Base-by-base conservation (phyloP, 2,797 vertebrate genomes). In the Furcifer pardalis region DNA sequence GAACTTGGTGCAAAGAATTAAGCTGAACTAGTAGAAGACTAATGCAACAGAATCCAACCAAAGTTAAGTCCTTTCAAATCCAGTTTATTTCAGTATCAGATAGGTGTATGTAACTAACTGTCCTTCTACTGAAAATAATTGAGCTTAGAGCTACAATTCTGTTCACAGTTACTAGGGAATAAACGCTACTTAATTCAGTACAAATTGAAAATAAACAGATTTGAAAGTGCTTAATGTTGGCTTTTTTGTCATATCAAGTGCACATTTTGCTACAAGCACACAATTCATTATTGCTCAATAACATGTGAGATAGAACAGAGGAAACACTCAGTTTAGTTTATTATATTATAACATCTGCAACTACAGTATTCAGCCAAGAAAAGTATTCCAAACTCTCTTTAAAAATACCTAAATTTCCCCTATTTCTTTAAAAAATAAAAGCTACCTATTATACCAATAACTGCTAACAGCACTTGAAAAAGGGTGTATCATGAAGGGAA, bases 281-380 rank as follows among this genome's bases (percentile, higher is more conserved):
- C 52, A 86, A 65, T 93, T 9, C 86, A 87, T 94, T 89, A 86
- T 93, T 93, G 88, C 88, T 92, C 84, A 92, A 90, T 92, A 92
- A 94, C 89, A 40, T 90, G 87, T 90, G 87, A 86, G 92, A 92
- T 94, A 90, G 85, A 78, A 88, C 84, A 86, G 88, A 92, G 86
- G 88, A 92, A 86, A 88, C 89, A 90, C 74, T 91, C 89, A 93
- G 77, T 91, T 90, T 88, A 84, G n/a, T 88, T 94, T 91, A 86
- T 91, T 92, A 84, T 93, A 94, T 94, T 94, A 92, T 89, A 90
- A 92, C 89, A 89, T 90, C 89, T 91, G 90, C 84, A 91, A 84
- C 89, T 92, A 92, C 90, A 87, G 87, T 89, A 79, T 90, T 91
- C 80, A 91, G 85, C 90, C 89, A 82, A 85, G 93, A 92, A 89